Evolutionary conservation across 2,797 vertebrate genomes (phyloP).

Genomic region (Megalops cyprinoides): DNA sequence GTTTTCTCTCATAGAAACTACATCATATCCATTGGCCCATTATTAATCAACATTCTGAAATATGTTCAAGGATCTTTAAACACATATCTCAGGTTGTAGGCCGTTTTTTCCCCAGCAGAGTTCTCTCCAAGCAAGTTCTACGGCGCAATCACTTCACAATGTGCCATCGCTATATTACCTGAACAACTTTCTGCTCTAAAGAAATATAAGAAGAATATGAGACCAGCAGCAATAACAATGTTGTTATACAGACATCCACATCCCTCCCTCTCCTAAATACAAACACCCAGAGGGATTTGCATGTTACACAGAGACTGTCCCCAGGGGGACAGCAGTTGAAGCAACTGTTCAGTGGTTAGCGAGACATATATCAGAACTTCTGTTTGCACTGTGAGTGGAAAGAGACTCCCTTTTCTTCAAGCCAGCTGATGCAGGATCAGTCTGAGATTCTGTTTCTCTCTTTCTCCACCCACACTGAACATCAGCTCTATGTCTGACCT

Average conservation of each 20-base stretch:
- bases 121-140: neutral
- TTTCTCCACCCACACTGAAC: too few species aligned
- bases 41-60: conserved; percentile 23
- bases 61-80: neutral
- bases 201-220: too few species aligned
- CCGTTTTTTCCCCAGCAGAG: neutral
- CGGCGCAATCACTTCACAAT: conserved; percentile 28
- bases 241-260: too few species aligned
- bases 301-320: neutral
- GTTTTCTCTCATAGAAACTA: neutral
- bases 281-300: conserved; percentile 46
- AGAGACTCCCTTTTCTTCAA: neutral
- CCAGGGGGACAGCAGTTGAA: neutral
- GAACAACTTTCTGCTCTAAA: conserved; percentile 48
- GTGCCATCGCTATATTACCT: conserved; percentile 47
- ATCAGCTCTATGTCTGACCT: too few species aligned
- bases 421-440: neutral
- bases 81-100: neutral
- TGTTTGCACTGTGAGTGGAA: neutral
- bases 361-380: neutral
- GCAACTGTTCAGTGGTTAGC: neutral
- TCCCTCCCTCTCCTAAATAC: too few species aligned
- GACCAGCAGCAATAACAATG: too few species aligned
- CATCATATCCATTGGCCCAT: neutral
- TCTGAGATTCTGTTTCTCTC: neutral